phyloP scores from a whole-genome alignment of 2,888 invertebrate species.

The Apamea sordens region DNA sequence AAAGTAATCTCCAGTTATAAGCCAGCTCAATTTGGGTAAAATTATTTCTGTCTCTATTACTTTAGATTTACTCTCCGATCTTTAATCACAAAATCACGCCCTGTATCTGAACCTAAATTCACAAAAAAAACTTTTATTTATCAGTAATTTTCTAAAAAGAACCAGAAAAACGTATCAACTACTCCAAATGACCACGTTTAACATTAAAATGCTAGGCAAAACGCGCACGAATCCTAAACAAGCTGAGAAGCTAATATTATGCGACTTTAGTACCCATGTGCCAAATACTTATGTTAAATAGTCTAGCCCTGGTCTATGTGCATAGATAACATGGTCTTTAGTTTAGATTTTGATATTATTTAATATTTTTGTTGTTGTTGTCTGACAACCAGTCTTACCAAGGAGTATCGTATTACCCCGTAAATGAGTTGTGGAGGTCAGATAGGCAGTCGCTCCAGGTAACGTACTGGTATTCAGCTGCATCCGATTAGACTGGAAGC shows the following conservation, averaged over 20 bases:
- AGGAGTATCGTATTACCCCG: background rate
- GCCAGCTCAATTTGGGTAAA: background rate
- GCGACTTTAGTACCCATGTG: conserved; percentile 45
- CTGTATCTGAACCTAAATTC: background rate
- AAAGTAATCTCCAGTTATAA: background rate
- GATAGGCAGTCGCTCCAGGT: background rate
- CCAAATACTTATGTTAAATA: conserved; percentile 59
- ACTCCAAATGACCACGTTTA: conserved; percentile 4
- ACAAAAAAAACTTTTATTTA: background rate
- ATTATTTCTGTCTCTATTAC: background rate
- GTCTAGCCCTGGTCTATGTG: conserved; percentile 13
- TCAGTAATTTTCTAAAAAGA: background rate
- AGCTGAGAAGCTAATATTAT: conserved; percentile 38
- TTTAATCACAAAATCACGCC: background rate
- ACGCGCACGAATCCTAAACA: conserved; percentile 16
- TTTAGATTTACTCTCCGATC: background rate
- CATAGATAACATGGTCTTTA: too few relatives aligned
- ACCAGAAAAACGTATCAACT: background rate
- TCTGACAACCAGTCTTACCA: background rate
- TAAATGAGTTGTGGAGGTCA: too few relatives aligned
- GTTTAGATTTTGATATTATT: conserved; percentile 2
- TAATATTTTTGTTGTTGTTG: background rate
- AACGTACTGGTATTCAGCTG: background rate
- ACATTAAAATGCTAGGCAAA: conserved; percentile 25
- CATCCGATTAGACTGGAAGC: too few relatives aligned